A percentile compares a stretch with the other conserved stretches of the same genome.
Conservation (phyloP, 2,888 invertebrate species). For the Microplitis manilae region DNA sequence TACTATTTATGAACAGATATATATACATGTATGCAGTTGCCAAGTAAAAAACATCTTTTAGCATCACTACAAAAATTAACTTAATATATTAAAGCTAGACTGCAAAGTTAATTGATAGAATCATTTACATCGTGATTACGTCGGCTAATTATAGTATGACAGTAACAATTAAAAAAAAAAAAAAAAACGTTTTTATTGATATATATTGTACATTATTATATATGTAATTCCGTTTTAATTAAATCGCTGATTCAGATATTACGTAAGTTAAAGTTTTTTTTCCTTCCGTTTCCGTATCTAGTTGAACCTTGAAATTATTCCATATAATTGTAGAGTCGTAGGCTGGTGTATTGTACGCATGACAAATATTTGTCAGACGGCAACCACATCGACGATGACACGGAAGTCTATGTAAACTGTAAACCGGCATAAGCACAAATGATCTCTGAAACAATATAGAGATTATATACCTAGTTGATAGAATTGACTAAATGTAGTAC, state of each 20-base stretch:
- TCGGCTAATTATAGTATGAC: too few relatives aligned
- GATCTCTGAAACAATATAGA: neutral
- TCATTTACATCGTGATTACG: neutral
- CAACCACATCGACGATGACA: neutral
- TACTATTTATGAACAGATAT: neutral
- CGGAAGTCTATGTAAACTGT: neutral
- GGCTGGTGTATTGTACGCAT: neutral
- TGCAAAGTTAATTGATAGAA: constrained; percentile 23
- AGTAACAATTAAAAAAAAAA: too few relatives aligned
- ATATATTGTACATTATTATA: neutral
- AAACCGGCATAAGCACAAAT: neutral
- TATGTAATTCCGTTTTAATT: neutral
- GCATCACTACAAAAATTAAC: constrained; percentile 8
- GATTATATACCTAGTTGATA: neutral
- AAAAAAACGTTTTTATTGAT: too few relatives aligned
- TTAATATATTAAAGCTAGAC: constrained; percentile 6
- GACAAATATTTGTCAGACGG: constrained; percentile 10
- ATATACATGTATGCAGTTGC: neutral
- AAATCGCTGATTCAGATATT: neutral
- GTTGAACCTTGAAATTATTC: constrained; percentile 9
- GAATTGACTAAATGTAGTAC: neutral
- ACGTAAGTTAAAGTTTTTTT: neutral
- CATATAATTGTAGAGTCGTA: neutral
- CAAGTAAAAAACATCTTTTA: too few relatives aligned
- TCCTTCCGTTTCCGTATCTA: constrained; percentile 2